Base-by-base conservation (phyloP, 2,888 invertebrate species). In the Drosophila mimetica region DNA sequence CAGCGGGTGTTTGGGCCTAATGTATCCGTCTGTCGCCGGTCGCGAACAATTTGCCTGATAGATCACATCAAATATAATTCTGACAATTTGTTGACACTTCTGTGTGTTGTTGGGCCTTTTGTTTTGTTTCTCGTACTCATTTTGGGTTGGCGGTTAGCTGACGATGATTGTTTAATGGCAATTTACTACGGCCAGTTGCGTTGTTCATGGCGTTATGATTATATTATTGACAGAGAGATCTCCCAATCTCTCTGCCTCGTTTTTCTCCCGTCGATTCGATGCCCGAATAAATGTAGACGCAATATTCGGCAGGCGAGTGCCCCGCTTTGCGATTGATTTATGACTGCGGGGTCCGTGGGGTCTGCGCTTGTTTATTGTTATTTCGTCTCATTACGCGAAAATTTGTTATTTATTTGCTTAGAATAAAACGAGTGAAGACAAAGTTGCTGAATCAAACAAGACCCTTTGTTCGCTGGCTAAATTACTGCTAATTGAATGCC, bases 71-170 rank as follows among this genome's bases (percentile, higher is more conserved):
- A 72, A 44, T 61, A 77, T 69, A 69, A 69, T 86, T 44, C 64
- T 64, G 86, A 86, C 86, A 82, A 86, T 83, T 83, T 80, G 84
- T 75, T 83, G 86, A 86, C 84, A 75, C 59, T 61, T 80, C 47
- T 66, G 46, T 66, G 18, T 54, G 32, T 42, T 50, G 39, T 48
- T 65, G 53, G 34, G 25, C 7, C 48, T 37, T 36, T 39, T 55
- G 48, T 58, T 55, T 46, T 51, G 39, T 58, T 22, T 59, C 51
- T 55, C 70, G 59, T 63, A 76, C 72, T 71, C 51, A 54, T 78
- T 60, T 61, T 14, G 28, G 47, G 7, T 61, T 16, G 37, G n/a
- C 16, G 30, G 51, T 36, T 58, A 52, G 42, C 60, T 81, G 66
- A 51, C 20, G 51, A 67, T 70, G 66, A 79, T 79, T 76, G 63